Evolutionary conservation across 2,113 vertebrate species (phyloP).

Genomic region (Semnornis frantzii): DNA sequence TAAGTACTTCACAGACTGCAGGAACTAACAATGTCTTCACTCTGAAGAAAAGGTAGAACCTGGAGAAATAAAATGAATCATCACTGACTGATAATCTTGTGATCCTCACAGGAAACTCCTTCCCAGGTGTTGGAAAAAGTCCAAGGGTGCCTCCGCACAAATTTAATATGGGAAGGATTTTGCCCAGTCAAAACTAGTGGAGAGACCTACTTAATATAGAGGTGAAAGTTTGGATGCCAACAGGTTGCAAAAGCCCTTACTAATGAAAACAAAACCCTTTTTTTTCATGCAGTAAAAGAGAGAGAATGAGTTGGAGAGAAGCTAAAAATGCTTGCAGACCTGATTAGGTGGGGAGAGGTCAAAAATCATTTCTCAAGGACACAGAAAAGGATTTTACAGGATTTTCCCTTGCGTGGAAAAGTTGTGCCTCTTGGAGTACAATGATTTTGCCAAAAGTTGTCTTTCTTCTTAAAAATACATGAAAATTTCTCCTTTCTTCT

Average conservation of each 20-base stretch:
- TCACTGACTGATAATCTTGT: neutral
- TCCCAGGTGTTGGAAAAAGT: neutral
- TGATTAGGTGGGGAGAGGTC: neutral
- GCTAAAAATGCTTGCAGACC: neutral
- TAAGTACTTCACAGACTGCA: neutral
- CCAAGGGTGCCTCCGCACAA: neutral
- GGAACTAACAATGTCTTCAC: neutral
- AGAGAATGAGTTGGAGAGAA: neutral
- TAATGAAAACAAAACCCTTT: neutral
- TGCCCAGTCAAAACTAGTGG: neutral
- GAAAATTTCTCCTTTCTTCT: neutral
- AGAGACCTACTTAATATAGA: neutral
- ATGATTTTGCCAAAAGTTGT: neutral
- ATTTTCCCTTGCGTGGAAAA: neutral
- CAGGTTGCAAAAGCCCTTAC: neutral
- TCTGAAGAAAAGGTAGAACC: neutral
- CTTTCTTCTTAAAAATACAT: neutral
- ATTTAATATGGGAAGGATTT: neutral
- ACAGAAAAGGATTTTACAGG: neutral
- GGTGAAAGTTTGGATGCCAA: neutral
- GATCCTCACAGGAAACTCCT: neutral
- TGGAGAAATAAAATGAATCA: neutral
- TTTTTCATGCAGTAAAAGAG: neutral
- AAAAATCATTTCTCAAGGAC: neutral
- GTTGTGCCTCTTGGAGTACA: neutral